phyloP scores from a whole-genome alignment of 2,888 invertebrate species.

The Orchesellides sinensis region DNA sequence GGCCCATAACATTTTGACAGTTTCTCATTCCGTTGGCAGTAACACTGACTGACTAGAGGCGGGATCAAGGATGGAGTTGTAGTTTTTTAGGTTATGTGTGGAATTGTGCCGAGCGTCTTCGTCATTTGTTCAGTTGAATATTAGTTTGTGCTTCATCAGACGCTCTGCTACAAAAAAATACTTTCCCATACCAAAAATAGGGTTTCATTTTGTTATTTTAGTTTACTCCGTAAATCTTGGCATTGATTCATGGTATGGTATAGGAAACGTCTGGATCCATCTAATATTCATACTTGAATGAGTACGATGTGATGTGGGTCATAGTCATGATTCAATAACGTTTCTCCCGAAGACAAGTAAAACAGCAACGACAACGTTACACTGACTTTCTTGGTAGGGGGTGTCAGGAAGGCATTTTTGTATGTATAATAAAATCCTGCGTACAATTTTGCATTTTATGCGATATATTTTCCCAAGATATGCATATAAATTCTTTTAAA shows the following conservation, averaged over 20 bases:
- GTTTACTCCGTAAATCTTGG: not conserved
- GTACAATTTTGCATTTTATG: no score
- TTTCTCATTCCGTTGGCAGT: slow-evolving; percentile 21
- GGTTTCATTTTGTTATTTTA: no score
- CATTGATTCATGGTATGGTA: slow-evolving; percentile 10
- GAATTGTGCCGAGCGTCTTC: not conserved
- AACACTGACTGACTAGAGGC: not conserved
- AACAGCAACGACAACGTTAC: no score
- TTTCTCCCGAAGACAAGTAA: no score
- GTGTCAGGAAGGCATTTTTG: no score
- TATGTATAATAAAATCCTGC: no score
- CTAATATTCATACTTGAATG: slow-evolving; percentile 6
- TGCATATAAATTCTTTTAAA: no score
- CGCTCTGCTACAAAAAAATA: not conserved
- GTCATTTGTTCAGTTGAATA: not conserved
- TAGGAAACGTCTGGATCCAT: not conserved
- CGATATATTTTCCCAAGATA: no score
- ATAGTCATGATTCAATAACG: slow-evolving; percentile 26
- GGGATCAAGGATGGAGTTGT: not conserved
- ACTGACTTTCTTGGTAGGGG: no score
- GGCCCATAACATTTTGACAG: slow-evolving; percentile 55
- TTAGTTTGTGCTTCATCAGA: not conserved
- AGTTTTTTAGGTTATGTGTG: not conserved
- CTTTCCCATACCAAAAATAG: not conserved
- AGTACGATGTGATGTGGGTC: slow-evolving; percentile 34